Evolutionary conservation across 2,888 invertebrate genomes (phyloP).

Genomic region (Neria commutata): DNA sequence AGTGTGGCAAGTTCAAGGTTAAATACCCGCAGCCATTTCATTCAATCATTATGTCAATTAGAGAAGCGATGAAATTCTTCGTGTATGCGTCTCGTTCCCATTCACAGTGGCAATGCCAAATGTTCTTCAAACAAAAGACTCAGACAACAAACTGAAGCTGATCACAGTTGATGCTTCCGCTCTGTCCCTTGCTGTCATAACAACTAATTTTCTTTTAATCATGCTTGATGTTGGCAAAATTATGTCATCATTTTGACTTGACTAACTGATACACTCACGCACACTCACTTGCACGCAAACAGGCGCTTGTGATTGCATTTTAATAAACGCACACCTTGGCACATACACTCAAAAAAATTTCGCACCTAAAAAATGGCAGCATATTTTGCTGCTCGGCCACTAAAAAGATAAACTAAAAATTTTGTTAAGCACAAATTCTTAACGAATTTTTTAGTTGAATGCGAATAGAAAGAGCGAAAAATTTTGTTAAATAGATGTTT

Average conservation of each 20-base stretch:
- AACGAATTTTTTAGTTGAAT: too few relatives aligned
- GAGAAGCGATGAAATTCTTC: too few relatives aligned
- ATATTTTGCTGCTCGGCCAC: not conserved
- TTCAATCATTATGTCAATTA: too few relatives aligned
- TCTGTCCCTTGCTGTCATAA: too few relatives aligned
- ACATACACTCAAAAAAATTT: not conserved
- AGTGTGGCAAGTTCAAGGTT: too few relatives aligned
- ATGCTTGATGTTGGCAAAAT: constrained; percentile 21
- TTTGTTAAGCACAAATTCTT: too few relatives aligned
- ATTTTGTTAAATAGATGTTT: too few relatives aligned
- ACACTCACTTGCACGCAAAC: not conserved
- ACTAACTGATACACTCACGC: constrained; percentile 3
- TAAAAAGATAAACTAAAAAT: not conserved
- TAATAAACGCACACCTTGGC: constrained; percentile 20
- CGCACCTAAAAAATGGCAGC: not conserved
- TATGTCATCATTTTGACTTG: constrained; percentile 24
- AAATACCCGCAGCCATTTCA: too few relatives aligned
- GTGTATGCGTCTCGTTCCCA: too few relatives aligned
- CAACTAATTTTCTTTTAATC: constrained; percentile 13
- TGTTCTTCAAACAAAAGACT: constrained; percentile 3
- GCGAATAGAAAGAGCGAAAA: too few relatives aligned
- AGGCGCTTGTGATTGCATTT: constrained; percentile 20
- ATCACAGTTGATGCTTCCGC: too few relatives aligned
- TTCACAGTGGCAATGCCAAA: too few relatives aligned
- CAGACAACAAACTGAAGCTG: not conserved